Percentiles rank a stretch among this genome's conserved stretches.
Conservation (phyloP, 2,888 invertebrate genomes). For the Tortrix viridana region DNA sequence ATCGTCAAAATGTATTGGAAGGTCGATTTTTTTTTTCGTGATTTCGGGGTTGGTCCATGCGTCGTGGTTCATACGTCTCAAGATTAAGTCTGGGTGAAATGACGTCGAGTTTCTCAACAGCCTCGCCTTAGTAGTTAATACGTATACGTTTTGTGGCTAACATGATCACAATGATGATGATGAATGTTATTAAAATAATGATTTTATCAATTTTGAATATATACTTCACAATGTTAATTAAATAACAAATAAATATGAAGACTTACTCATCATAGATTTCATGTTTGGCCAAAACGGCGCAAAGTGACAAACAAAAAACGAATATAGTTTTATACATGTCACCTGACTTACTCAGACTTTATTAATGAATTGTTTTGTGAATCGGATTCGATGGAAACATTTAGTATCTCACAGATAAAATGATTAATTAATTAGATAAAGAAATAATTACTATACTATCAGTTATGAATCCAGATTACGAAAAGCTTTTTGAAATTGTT, state of each 20-base stretch:
- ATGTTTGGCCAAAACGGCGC: slow-evolving; percentile 24
- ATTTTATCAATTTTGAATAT: too few relatives aligned
- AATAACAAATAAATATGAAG: background rate
- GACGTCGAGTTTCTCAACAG: too few relatives aligned
- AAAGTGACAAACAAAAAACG: slow-evolving; percentile 20
- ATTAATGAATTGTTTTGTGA: slow-evolving; percentile 8
- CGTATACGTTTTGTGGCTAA: too few relatives aligned
- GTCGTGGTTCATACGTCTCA: too few relatives aligned
- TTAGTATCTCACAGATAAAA: background rate
- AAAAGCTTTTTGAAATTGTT: background rate
- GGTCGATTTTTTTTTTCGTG: too few relatives aligned
- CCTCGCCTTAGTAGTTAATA: too few relatives aligned
- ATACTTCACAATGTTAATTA: background rate
- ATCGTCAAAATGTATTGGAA: too few relatives aligned
- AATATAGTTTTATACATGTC: slow-evolving; percentile 24
- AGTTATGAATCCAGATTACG: background rate
- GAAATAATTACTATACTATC: background rate
- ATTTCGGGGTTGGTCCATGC: too few relatives aligned
- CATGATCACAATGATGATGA: too few relatives aligned
- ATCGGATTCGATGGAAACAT: background rate
- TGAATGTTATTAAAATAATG: too few relatives aligned
- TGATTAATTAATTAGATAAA: background rate
- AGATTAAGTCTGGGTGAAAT: too few relatives aligned
- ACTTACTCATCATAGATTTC: slow-evolving; percentile 28
- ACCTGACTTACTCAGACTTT: background rate